Percentiles rank a stretch among this genome's conserved stretches.
phyloP scores from a whole-genome alignment of 2,797 vertebrate genomes.

The Schizothorax lantsangensis region DNA sequence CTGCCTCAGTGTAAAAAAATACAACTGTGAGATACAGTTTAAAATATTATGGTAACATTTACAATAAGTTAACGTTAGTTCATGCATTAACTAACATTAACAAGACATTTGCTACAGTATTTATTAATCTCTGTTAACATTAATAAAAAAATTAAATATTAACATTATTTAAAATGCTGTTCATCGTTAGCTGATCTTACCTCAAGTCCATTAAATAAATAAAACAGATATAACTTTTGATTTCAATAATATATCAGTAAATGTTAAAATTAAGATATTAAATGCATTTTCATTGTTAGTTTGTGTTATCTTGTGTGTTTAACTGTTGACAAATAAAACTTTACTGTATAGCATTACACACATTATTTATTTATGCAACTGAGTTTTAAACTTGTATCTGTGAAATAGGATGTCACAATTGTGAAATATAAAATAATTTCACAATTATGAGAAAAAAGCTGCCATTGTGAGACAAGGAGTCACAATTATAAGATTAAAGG shows the following conservation, averaged over 20 bases:
- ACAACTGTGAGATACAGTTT: not conserved
- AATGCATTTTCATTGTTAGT: not conserved
- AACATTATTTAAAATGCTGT: not conserved
- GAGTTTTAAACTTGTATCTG: not conserved
- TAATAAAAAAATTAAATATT: not conserved
- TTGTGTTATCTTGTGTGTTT: not conserved
- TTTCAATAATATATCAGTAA: not conserved
- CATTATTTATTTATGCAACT: not conserved
- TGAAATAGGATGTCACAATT: not conserved
- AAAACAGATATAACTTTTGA: not conserved
- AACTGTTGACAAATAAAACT: not conserved
- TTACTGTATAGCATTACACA: not conserved
- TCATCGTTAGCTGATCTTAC: not conserved
- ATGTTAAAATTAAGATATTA: not conserved
- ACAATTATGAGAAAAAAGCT: not conserved
- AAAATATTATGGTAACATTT: not conserved
- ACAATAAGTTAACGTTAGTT: not conserved
- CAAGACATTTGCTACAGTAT: not conserved
- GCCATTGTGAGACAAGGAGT: not conserved
- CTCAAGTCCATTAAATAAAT: not conserved
- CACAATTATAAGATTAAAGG: not conserved
- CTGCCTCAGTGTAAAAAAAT: not conserved
- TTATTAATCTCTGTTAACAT: not conserved
- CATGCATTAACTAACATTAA: not conserved
- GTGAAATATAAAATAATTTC: not conserved